Percentiles rank a stretch among this genome's conserved stretches.
phyloP scores from a whole-genome alignment of 2,113 vertebrate species.

The Salvelinus alpinus region DNA sequence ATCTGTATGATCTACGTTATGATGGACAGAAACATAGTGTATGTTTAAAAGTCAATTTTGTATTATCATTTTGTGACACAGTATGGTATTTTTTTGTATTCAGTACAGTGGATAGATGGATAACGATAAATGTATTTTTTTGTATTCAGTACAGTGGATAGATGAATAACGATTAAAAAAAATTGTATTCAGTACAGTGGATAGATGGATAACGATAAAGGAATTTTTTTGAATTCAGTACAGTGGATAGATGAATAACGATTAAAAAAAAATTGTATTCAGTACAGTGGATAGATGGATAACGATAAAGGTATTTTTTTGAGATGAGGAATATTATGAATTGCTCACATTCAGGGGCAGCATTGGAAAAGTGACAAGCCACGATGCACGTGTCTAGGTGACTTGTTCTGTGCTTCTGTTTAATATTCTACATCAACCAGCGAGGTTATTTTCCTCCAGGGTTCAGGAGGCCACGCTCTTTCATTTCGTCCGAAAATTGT shows the following conservation, averaged over 20 bases:
- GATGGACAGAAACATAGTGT: conserved; percentile 58
- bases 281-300: conserved; percentile 73
- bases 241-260: conserved; percentile 73
- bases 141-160: conserved; percentile 70
- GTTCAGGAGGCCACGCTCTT: conserved; percentile 95
- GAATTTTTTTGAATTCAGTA: conserved; percentile 51
- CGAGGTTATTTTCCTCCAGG: conserved; percentile 91
- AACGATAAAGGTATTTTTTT: conserved; percentile 69
- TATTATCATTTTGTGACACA: conserved; percentile 63
- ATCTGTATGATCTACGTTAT: conserved; percentile 43
- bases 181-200: conserved; percentile 14
- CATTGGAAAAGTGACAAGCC: conserved; percentile 83
- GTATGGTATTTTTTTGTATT: conserved; percentile 27
- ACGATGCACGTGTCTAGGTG: conserved; percentile 88
- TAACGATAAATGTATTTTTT: conserved; percentile 3
- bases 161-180: conserved; percentile 64
- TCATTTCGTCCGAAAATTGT: conserved; percentile 99
- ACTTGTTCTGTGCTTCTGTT: conserved; percentile 88
- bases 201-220: too few species aligned
- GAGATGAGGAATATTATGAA: conserved; percentile 73
- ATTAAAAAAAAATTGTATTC: too few species aligned
- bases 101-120: too few species aligned
- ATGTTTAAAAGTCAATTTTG: conserved; percentile 52
- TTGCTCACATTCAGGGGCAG: conserved; percentile 71
- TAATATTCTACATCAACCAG: conserved; percentile 89